Percentiles rank a stretch among this genome's conserved stretches.
Conservation (phyloP, 2,888 invertebrate genomes). For the Venusia cambrica region DNA sequence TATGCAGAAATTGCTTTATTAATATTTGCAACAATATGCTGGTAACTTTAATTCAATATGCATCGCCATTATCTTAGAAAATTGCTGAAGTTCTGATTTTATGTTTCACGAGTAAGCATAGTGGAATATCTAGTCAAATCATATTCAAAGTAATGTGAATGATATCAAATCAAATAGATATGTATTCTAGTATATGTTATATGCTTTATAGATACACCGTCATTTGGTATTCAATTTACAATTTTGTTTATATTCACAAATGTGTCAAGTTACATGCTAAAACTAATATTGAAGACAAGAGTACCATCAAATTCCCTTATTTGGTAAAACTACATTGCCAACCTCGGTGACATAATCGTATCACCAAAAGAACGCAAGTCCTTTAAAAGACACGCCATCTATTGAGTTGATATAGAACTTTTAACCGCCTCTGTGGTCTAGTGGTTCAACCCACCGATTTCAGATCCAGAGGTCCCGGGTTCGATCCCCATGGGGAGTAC, state of each 20-base stretch:
- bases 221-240: constrained; percentile 45
- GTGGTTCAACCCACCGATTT: too few relatives aligned
- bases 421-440: too few relatives aligned
- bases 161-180: constrained; percentile 21
- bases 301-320: too few relatives aligned
- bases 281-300: background rate
- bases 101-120: constrained; percentile 6
- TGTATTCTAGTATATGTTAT: constrained; percentile 15
- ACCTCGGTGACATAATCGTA: too few relatives aligned
- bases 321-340: too few relatives aligned
- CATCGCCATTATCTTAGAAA: constrained; percentile 56
- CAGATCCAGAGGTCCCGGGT: too few relatives aligned
- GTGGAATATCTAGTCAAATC: too few relatives aligned
- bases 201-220: constrained; percentile 59
- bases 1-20: too few relatives aligned
- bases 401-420: too few relatives aligned
- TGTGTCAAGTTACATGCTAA: constrained; percentile 34
- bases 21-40: constrained; percentile 5
- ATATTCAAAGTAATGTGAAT: constrained; percentile 16
- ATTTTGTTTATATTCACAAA: constrained; percentile 22
- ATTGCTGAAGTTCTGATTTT: constrained; percentile 38
- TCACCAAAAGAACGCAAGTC: too few relatives aligned
- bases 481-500: too few relatives aligned
- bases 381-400: too few relatives aligned
- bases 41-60: constrained; percentile 10